These are phyloP conservation scores for Drosophila birchii DNA, from an alignment of 2,888 invertebrate species.

Conservation along the genomic window DNA sequence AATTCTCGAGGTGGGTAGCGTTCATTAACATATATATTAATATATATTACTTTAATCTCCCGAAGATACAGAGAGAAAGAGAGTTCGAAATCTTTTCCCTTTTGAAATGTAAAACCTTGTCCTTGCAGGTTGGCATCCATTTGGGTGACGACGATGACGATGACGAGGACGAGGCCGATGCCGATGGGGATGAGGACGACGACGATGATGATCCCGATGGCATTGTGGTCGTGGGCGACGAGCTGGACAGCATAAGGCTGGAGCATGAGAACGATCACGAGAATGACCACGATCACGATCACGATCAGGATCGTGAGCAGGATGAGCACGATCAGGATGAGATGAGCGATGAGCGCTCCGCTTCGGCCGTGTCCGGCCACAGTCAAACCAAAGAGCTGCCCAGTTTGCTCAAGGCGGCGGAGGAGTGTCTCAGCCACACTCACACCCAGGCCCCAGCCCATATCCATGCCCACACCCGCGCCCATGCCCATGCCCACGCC, in stretches of 20 bases:
- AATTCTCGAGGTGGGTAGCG: slow-evolving; percentile 69
- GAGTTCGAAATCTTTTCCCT: neutral
- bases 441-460: slow-evolving; percentile 61
- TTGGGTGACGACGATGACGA: slow-evolving; percentile 85
- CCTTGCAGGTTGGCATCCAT: slow-evolving; percentile 63
- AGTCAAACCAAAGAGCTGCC: slow-evolving; percentile 87
- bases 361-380: slow-evolving; percentile 86
- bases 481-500: slow-evolving; percentile 79
- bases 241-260: slow-evolving; percentile 87
- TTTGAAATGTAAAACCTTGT: neutral
- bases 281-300: slow-evolving; percentile 34
- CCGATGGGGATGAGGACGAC: slow-evolving; percentile 86
- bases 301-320: slow-evolving; percentile 54
- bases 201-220: slow-evolving; percentile 82
- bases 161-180: slow-evolving; percentile 82
- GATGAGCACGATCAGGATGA: slow-evolving; percentile 38
- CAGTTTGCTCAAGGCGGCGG: slow-evolving; percentile 43
- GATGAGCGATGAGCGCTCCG: slow-evolving; percentile 71
- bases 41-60: neutral
- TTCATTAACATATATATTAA: neutral
- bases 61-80: neutral
- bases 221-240: slow-evolving; percentile 92
- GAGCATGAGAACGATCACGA: slow-evolving; percentile 68
- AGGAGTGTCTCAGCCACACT: slow-evolving; percentile 86
- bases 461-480: slow-evolving; percentile 52